Evolutionary conservation across 2,888 invertebrate species (phyloP).

Genomic region (Adela reaumurella): DNA sequence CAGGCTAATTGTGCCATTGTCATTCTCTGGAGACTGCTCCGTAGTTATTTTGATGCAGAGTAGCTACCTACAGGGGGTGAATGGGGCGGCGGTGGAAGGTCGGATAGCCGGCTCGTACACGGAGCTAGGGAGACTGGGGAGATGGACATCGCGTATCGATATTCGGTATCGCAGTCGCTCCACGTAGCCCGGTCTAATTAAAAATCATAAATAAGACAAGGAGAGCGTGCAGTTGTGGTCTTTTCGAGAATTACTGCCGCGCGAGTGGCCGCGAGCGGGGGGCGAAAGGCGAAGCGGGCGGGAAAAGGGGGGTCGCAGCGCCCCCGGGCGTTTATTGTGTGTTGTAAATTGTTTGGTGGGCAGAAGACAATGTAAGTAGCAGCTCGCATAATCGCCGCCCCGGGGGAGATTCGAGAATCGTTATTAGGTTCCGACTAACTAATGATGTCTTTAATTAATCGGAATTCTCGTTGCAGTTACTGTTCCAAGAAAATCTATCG

Average conservation of each 20-base stretch:
- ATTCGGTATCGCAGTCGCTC: not conserved
- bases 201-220: not conserved
- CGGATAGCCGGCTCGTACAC: too few relatives aligned
- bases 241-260: not conserved
- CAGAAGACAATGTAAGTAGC: constrained; percentile 5
- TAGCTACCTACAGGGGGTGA: too few relatives aligned
- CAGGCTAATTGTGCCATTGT: not conserved
- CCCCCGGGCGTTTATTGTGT: not conserved
- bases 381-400: constrained; percentile 5
- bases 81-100: too few relatives aligned
- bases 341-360: not conserved
- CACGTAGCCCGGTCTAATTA: not conserved
- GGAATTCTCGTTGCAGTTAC: too few relatives aligned
- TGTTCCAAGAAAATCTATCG: too few relatives aligned
- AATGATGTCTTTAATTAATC: not conserved
- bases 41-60: too few relatives aligned
- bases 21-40: not conserved
- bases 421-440: not conserved
- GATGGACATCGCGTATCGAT: not conserved
- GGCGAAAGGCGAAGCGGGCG: not conserved
- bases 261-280: not conserved
- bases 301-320: not conserved
- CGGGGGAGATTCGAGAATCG: constrained; percentile 2
- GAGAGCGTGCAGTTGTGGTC: not conserved
- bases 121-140: too few relatives aligned